Conservation (phyloP, 2,888 invertebrate species). For the Ctena decussata region DNA sequence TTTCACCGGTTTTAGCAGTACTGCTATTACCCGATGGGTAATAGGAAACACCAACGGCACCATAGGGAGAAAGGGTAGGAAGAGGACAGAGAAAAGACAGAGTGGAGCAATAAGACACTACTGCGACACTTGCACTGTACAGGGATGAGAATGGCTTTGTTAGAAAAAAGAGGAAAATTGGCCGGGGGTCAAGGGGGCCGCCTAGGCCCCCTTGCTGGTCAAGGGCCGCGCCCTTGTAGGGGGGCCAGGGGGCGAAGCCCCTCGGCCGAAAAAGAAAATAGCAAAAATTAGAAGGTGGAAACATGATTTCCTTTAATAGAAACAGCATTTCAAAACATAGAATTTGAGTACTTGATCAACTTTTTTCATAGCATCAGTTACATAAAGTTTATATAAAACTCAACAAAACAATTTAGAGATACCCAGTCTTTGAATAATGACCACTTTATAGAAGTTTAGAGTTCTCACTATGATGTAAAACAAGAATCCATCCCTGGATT, state of each 20-base stretch:
- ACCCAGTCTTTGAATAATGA: not conserved
- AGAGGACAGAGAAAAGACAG: too few relatives aligned
- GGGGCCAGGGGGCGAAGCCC: constrained; percentile 44
- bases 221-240: constrained; percentile 40
- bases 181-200: constrained; percentile 37
- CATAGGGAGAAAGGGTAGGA: too few relatives aligned
- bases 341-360: not conserved
- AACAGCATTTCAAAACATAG: not conserved
- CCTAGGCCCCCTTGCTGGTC: constrained; percentile 28
- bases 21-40: too few relatives aligned
- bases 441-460: not conserved
- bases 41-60: too few relatives aligned
- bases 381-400: too few relatives aligned
- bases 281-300: not conserved
- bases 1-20: too few relatives aligned
- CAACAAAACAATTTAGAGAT: not conserved
- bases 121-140: too few relatives aligned
- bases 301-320: not conserved
- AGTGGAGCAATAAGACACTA: too few relatives aligned
- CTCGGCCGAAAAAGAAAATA: constrained; percentile 5
- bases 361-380: not conserved
- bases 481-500: not conserved
- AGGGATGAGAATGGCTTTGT: not conserved
- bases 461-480: not conserved
- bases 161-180: constrained; percentile 5